Conservation (phyloP, 1,140 invertebrate species). For the Palaemon carinicauda region DNA sequence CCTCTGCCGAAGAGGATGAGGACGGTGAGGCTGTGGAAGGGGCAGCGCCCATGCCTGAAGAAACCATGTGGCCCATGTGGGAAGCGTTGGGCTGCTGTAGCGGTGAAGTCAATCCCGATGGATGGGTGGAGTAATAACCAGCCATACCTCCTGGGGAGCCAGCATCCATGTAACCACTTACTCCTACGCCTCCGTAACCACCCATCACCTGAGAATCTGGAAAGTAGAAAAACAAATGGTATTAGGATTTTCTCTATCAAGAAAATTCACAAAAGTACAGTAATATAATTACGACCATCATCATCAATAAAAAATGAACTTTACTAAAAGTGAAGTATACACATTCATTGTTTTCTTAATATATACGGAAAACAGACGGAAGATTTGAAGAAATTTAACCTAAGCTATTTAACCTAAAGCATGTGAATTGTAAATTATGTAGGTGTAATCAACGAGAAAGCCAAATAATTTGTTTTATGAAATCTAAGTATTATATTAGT, state of each 20-base stretch:
- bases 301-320: too few species aligned
- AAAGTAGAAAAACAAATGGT: constrained; percentile 49
- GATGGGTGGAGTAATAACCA: constrained; percentile 18
- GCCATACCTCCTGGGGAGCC: constrained; percentile 54
- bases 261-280: background rate
- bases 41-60: constrained; percentile 63
- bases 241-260: background rate
- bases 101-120: constrained; percentile 61
- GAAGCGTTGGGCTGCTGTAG: constrained; percentile 60
- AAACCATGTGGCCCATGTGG: constrained; percentile 45
- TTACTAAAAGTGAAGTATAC: too few species aligned
- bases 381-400: too few species aligned
- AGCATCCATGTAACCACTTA: constrained; percentile 35
- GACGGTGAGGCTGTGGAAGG: constrained; percentile 62
- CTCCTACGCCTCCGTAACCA: constrained; percentile 15
- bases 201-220: constrained; percentile 57
- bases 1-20: constrained; percentile 69
- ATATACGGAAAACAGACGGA: too few species aligned
- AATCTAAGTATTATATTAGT: too few species aligned
- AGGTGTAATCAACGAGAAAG: too few species aligned
- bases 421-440: too few species aligned
- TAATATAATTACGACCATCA: too few species aligned
- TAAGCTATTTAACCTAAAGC: too few species aligned
- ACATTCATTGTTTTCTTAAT: too few species aligned
- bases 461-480: too few species aligned